These are phyloP conservation scores for Eumeta japonica DNA, from an alignment of 1,140 invertebrate genomes.

Conservation along the genomic window DNA sequence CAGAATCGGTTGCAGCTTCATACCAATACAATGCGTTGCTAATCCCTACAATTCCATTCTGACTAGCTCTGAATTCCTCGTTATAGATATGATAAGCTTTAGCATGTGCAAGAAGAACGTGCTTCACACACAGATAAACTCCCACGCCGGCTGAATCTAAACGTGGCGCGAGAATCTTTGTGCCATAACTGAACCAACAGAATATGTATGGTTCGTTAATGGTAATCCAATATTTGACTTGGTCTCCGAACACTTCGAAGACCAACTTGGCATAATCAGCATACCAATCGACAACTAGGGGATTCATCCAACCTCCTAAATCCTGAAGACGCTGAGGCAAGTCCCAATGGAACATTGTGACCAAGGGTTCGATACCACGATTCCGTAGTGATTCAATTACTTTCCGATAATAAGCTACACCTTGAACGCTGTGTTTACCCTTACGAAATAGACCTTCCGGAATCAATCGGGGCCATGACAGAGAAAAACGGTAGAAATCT, in stretches of 20 bases:
- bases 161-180: constrained; percentile 42
- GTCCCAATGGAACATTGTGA: constrained; percentile 64
- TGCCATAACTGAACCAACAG: constrained; percentile 54
- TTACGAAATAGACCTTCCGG: too few species aligned
- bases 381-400: constrained; percentile 55
- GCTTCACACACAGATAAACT: constrained; percentile 53
- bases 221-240: constrained; percentile 60
- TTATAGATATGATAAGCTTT: constrained; percentile 61
- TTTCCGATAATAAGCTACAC: constrained; percentile 59
- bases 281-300: constrained; percentile 54
- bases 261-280: constrained; percentile 56
- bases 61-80: constrained; percentile 48
- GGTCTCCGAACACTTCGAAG: constrained; percentile 56
- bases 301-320: constrained; percentile 59
- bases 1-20: constrained; percentile 33
- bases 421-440: too few species aligned
- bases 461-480: too few species aligned
- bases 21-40: constrained; percentile 48
- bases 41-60: constrained; percentile 56
- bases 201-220: constrained; percentile 62
- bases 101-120: constrained; percentile 56
- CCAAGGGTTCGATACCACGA: constrained; percentile 52
- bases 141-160: constrained; percentile 41
- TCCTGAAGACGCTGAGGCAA: constrained; percentile 56
- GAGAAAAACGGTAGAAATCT: too few species aligned